Percentiles rank a stretch among this genome's conserved stretches.
These are phyloP conservation scores for Amiota communis DNA, from an alignment of 2,888 invertebrate species.

Conservation along the genomic window DNA sequence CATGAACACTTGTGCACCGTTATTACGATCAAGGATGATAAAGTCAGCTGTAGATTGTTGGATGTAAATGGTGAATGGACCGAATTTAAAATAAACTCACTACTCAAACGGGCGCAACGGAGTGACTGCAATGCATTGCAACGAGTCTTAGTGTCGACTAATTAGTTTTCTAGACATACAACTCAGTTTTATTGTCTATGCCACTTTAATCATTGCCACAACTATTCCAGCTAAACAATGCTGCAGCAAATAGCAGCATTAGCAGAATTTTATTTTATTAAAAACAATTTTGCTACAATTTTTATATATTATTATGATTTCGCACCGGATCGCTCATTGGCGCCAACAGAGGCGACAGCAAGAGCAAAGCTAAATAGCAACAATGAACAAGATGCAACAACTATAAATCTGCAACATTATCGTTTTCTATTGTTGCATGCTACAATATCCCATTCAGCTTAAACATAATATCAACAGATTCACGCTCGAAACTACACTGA, in stretches of 20 bases:
- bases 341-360: conserved; percentile 32
- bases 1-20: conserved; percentile 34
- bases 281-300: conserved; percentile 56
- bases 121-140: conserved; percentile 56
- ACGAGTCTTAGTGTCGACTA: conserved; percentile 69
- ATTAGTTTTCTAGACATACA: conserved; percentile 68
- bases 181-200: conserved; percentile 73
- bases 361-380: background rate
- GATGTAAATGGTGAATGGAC: background rate
- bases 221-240: conserved; percentile 32
- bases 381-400: conserved; percentile 3
- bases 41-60: background rate
- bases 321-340: conserved; percentile 42
- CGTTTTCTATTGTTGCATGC: conserved; percentile 21
- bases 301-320: conserved; percentile 49
- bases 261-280: conserved; percentile 42
- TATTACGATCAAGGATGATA: background rate
- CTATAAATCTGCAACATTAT: conserved; percentile 5
- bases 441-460: background rate
- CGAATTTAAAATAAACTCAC: background rate
- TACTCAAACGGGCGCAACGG: conserved; percentile 6
- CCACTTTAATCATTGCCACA: conserved; percentile 29
- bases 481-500: too few relatives aligned
- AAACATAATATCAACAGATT: too few relatives aligned
- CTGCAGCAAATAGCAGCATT: conserved; percentile 30